Conservation (phyloP, 2,888 invertebrate species). For the Luperina nickerlii region DNA sequence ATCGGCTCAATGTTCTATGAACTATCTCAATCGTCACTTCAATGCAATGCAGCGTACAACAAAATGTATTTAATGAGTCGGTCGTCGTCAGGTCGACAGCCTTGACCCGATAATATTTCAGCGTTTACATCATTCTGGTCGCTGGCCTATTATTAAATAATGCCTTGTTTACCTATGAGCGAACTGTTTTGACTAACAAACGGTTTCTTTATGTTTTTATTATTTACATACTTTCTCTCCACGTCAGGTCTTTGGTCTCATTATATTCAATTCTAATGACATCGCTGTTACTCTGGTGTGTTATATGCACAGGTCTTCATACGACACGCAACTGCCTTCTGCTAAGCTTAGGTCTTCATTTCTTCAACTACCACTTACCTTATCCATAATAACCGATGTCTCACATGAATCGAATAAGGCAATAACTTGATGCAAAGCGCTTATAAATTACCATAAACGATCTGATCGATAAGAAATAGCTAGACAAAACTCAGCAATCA, state of each 20-base stretch:
- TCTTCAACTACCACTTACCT: conserved; percentile 15
- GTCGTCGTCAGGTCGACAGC: conserved; percentile 54
- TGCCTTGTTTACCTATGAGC: conserved; percentile 46
- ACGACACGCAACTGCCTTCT: background rate
- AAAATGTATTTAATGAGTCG: conserved; percentile 23
- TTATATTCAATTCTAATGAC: conserved; percentile 1
- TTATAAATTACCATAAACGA: conserved; percentile 45
- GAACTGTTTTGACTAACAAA: conserved; percentile 13
- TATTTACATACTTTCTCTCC: conserved; percentile 4
- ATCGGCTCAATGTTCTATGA: background rate
- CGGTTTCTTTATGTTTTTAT: background rate
- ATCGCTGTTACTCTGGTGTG: background rate
- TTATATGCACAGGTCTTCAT: background rate
- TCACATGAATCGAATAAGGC: conserved; percentile 29
- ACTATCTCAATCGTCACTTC: background rate
- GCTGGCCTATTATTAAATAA: conserved; percentile 50
- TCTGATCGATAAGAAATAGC: conserved; percentile 24
- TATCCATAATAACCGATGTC: conserved; percentile 23
- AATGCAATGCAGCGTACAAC: conserved; percentile 17
- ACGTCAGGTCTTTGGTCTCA: background rate
- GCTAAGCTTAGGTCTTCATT: conserved; percentile 23
- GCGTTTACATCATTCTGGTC: conserved; percentile 56
- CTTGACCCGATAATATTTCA: conserved; percentile 62
- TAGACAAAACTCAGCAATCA: background rate
- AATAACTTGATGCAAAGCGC: conserved; percentile 40